Conservation (phyloP, 2,113 vertebrate species). For the Alexandromys fortis region DNA sequence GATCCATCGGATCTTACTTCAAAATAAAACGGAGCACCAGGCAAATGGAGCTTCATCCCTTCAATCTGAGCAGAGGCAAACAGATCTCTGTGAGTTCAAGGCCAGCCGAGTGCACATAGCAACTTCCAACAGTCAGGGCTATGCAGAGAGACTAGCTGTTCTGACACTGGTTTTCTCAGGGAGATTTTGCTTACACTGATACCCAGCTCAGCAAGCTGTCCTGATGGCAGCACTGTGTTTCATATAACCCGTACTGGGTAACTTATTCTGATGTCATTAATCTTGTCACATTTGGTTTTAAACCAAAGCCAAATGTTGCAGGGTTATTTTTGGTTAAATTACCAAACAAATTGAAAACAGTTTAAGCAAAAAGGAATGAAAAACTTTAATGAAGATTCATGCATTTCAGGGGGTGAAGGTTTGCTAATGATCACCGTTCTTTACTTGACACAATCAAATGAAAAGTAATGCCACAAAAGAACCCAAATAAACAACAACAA, state of each 20-base stretch:
- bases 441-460: neutral
- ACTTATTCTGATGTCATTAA: conserved; percentile 39
- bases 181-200: conserved; percentile 9
- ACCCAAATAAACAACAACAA: neutral
- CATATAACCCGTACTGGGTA: neutral
- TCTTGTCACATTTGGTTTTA: conserved; percentile 4
- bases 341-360: neutral
- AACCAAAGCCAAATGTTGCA: conserved; percentile 29
- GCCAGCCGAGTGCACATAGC: neutral
- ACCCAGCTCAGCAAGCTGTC: neutral
- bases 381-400: neutral
- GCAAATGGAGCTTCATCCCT: neutral
- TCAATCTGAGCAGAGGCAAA: neutral
- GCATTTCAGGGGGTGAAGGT: neutral
- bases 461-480: conserved; percentile 4
- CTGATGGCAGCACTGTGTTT: neutral
- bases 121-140: neutral
- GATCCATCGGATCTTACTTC: neutral
- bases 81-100: neutral
- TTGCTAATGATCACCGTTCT: neutral
- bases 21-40: neutral
- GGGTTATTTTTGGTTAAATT: conserved; percentile 26
- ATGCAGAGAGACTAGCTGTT: neutral
- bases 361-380: neutral
- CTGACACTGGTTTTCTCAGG: neutral